Base-by-base conservation (phyloP, 2,113 vertebrate species). In the Embiotoca jacksoni region DNA sequence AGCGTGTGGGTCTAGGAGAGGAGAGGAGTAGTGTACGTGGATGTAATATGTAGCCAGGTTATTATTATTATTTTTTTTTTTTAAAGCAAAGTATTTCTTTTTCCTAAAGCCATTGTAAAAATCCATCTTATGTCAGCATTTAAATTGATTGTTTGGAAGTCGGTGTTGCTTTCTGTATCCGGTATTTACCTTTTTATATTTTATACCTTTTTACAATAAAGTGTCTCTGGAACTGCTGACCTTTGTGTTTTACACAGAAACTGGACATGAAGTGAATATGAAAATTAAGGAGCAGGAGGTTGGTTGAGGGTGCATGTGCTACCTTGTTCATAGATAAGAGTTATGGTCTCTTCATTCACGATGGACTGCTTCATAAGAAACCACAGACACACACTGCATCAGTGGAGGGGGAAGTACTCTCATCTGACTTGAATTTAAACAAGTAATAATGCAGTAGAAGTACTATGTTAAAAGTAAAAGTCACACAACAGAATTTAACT, bases 1-100 rank as follows among this genome's bases (percentile, higher is more conserved):
- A 95, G 94, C 0, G 95, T 96, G 30, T 97, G 96, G 96, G 96
- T 97, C 69, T 97, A 92, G 93, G 65, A 37, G 58, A 37, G 3
- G 57, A n/a, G 71, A 31, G n/a, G 30, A 35, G 37, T 35, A 60
- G 23, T 70, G 31, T 30, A 64, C 9, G 46, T 70, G 60, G 5
- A 57, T 71, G 67, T 81, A 39, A 72, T 61, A 53, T 59, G 62
- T 47, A 66, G 49, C 50, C 6, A 67, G 32, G n/a, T 13, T 66
- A 3, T 50, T 9, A n/a, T n/a, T n/a, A n/a, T n/a, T n/a, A n/a
- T n/a, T 69, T 69, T 64, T 39, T 49, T 62, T 55, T 46, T 33
- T 31, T 13, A 16, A 50, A n/a, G 0, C 36, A 58, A 65, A 7
- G 9, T 53, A 49, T 72, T 65, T 81, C 31, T 70, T 15, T 75